Evolutionary conservation across 2,888 invertebrate genomes (phyloP).

Genomic region (Gasteruption jaculator): DNA sequence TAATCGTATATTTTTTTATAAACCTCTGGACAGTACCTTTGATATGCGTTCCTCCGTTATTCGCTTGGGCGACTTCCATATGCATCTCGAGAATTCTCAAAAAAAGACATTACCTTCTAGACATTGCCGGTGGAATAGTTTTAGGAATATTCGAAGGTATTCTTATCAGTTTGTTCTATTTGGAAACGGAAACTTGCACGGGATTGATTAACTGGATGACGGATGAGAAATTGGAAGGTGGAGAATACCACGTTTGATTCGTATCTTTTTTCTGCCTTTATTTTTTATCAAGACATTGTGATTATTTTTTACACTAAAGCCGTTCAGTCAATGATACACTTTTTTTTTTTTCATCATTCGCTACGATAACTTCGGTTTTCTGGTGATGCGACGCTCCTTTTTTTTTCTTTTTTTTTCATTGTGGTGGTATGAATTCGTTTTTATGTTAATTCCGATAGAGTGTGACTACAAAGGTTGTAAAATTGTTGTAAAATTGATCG

Average conservation of each 20-base stretch:
- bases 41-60: slow-evolving; percentile 60
- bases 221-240: slow-evolving; percentile 67
- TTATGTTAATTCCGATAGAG: no score
- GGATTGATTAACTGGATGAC: slow-evolving; percentile 61
- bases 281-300: no score
- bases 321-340: no score
- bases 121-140: slow-evolving; percentile 71
- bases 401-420: no score
- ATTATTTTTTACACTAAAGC: no score
- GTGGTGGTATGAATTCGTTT: no score
- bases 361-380: no score
- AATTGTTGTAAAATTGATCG: no score
- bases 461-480: no score
- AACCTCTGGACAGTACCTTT: slow-evolving; percentile 61
- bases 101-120: slow-evolving; percentile 82
- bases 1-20: slow-evolving; percentile 71
- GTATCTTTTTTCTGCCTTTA: no score
- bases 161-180: slow-evolving; percentile 64
- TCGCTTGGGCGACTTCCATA: slow-evolving; percentile 73
- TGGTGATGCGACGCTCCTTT: no score
- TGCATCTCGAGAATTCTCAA: slow-evolving; percentile 76
- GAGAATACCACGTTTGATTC: slow-evolving; percentile 67
- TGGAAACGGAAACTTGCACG: slow-evolving; percentile 61
- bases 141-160: slow-evolving; percentile 72
- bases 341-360: no score